These are phyloP conservation scores for Cheilosia vernalis DNA, from an alignment of 2,888 invertebrate species.

Conservation along the genomic window DNA sequence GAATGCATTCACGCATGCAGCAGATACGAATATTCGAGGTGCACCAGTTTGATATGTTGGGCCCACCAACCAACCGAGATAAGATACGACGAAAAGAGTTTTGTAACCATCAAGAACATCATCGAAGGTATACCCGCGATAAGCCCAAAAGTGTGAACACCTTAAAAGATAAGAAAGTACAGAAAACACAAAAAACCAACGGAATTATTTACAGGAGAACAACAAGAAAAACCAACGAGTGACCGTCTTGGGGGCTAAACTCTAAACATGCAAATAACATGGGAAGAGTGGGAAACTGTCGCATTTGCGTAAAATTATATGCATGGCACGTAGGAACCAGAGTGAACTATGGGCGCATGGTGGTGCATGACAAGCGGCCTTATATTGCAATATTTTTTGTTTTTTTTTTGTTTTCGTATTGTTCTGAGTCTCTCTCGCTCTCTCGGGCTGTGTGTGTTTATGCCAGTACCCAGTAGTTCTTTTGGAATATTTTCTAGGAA, in stretches of 20 bases:
- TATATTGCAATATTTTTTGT: conserved; percentile 42
- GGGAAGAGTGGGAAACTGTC: conserved; percentile 68
- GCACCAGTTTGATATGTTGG: conserved; percentile 70
- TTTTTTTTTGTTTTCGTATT: not conserved
- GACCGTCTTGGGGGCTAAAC: conserved; percentile 49
- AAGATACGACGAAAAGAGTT: conserved; percentile 63
- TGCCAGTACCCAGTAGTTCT: conserved; percentile 5
- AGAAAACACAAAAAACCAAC: conserved; percentile 4
- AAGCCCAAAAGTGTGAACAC: conserved; percentile 39
- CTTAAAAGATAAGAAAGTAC: conserved; percentile 18
- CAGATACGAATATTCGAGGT: conserved; percentile 8
- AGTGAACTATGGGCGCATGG: conserved; percentile 77
- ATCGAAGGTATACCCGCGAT: conserved; percentile 22
- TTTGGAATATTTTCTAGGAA: conserved; percentile 65
- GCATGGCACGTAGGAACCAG: conserved; percentile 77
- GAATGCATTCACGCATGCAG: conserved; percentile 36
- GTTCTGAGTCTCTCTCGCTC: not conserved
- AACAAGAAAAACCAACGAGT: conserved; percentile 32
- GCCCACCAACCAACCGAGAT: conserved; percentile 51
- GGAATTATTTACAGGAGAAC: conserved; percentile 23
- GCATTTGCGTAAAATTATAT: conserved; percentile 76
- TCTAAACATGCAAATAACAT: conserved; percentile 72
- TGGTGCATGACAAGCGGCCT: conserved; percentile 75
- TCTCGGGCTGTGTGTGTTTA: not conserved
- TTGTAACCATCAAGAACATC: conserved; percentile 47